Evolutionary conservation across 2,113 vertebrate species (phyloP).

Genomic region (Cathartes aura): DNA sequence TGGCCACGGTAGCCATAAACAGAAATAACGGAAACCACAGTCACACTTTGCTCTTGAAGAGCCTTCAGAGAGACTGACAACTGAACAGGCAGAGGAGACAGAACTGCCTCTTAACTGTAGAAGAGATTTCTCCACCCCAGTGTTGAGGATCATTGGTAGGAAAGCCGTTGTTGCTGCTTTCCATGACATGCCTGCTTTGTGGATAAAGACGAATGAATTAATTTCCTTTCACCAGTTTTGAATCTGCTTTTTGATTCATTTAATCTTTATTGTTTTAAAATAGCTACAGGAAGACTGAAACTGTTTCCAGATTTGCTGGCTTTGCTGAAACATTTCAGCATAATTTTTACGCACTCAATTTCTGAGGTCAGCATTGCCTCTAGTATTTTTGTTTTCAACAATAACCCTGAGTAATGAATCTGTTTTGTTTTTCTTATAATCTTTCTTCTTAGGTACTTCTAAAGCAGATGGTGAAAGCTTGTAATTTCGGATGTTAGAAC

Average conservation of each 20-base stretch:
- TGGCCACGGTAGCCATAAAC: not conserved
- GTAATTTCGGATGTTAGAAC: not conserved
- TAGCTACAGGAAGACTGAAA: not conserved
- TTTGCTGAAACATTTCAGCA: not conserved
- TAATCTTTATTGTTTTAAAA: not conserved
- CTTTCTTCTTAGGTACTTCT: not conserved
- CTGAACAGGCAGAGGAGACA: not conserved
- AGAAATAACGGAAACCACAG: not conserved
- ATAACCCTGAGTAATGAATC: not conserved
- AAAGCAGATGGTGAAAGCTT: conserved; percentile 8
- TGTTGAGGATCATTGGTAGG: not conserved
- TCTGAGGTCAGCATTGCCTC: not conserved
- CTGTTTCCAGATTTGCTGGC: not conserved
- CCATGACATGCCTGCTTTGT: not conserved
- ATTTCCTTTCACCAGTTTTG: not conserved
- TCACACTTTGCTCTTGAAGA: not conserved
- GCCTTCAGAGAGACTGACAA: not conserved
- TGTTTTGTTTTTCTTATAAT: not conserved
- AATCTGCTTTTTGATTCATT: not conserved
- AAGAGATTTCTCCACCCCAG: not conserved
- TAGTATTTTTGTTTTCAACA: not conserved
- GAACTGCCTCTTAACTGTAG: not conserved
- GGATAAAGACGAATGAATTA: not conserved
- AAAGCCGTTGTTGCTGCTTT: not conserved
- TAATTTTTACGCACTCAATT: not conserved